Conservation (phyloP, 64 coral and sea anemone species). For the Platygyra sinensis region DNA sequence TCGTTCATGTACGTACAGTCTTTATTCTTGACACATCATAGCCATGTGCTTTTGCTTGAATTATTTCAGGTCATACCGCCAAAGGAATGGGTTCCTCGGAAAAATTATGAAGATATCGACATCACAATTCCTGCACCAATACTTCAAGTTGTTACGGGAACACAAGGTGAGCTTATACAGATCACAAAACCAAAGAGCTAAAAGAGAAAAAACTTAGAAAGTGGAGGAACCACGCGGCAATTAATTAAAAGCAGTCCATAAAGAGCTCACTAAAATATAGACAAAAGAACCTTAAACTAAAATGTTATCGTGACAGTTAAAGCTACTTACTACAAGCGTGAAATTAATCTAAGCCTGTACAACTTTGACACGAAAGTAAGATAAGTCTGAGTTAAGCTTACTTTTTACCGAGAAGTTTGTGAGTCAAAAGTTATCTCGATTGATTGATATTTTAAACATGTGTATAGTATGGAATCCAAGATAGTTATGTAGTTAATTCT, state of each 20-base stretch:
- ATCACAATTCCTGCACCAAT: conserved; percentile 89
- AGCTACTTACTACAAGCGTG: not conserved
- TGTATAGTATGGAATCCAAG: too few species aligned
- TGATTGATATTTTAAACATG: too few species aligned
- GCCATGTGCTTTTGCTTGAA: not conserved
- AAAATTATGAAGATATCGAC: conserved; percentile 74
- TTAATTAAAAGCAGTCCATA: not conserved
- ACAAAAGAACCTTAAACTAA: not conserved
- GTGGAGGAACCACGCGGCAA: not conserved
- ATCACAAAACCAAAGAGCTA: not conserved
- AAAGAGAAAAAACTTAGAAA: not conserved
- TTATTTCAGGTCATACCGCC: conserved; percentile 87
- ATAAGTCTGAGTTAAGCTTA: not conserved
- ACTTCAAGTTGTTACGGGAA: conserved; percentile 92
- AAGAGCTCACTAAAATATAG: not conserved
- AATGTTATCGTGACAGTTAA: conserved; percentile 5
- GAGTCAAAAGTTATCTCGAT: too few species aligned
- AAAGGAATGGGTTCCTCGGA: conserved; percentile 89
- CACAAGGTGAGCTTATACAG: conserved; percentile 64
- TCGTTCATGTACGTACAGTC: not conserved
- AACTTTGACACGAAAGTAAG: not conserved
- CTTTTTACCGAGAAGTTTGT: not conserved
- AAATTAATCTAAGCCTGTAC: not conserved
- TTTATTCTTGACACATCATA: not conserved
- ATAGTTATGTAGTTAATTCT: not conserved